These are phyloP conservation scores for Platygyra sinensis DNA, from an alignment of 64 coral and sea anemone genomes.

Conservation along the genomic window DNA sequence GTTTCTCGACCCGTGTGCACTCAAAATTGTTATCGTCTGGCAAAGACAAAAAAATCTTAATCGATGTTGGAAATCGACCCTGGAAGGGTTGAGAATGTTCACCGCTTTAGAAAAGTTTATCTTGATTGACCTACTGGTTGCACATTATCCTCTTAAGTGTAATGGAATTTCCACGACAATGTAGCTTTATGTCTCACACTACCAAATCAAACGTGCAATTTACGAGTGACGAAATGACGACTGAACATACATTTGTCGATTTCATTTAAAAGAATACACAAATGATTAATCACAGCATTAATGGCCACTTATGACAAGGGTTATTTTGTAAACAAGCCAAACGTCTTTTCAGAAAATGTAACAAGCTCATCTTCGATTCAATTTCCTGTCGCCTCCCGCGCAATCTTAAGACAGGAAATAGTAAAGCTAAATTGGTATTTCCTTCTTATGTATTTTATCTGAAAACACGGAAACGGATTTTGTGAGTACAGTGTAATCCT, in stretches of 20 bases:
- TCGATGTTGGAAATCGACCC: neutral
- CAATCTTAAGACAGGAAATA: neutral
- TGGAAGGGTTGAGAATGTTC: constrained; percentile 13
- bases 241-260: neutral
- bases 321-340: neutral
- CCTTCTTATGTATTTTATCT: constrained; percentile 8
- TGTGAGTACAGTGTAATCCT: neutral
- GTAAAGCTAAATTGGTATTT: neutral
- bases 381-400: too few species aligned
- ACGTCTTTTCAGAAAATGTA: neutral
- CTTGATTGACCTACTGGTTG: constrained; percentile 2
- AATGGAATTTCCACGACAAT: neutral
- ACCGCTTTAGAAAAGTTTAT: neutral
- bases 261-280: neutral
- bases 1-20: too few species aligned
- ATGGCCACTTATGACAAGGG: neutral
- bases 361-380: neutral
- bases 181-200: neutral
- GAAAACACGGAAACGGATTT: neutral
- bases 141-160: neutral
- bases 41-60: neutral
- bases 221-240: too few species aligned
- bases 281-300: neutral
- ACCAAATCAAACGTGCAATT: neutral
- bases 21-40: neutral